Evolutionary conservation across 2,113 vertebrate genomes (phyloP).

Genomic region (Cavia porcellus): DNA sequence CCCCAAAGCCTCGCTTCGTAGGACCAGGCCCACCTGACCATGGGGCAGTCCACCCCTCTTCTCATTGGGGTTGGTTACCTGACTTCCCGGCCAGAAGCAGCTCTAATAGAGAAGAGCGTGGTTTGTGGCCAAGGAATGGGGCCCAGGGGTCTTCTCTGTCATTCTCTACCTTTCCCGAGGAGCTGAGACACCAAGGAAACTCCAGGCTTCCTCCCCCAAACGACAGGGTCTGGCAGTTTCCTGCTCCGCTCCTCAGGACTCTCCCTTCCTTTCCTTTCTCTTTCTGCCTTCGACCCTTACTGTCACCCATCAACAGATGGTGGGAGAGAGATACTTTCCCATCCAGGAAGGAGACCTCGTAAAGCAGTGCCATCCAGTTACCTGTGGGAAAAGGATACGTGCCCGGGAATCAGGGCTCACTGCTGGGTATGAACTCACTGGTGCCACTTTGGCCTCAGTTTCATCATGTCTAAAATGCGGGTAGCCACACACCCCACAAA

Average conservation of each 20-base stretch:
- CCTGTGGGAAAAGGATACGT: neutral
- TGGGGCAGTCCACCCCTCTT: neutral
- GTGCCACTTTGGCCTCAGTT: slow-evolving; percentile 20
- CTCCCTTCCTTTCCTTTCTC: neutral
- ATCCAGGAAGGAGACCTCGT: neutral
- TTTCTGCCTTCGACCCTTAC: neutral
- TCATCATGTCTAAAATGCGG: neutral
- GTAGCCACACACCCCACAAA: neutral
- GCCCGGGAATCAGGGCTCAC: neutral
- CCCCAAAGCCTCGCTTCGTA: neutral
- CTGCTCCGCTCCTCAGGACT: neutral
- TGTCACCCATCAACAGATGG: neutral
- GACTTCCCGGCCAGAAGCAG: neutral
- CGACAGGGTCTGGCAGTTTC: neutral
- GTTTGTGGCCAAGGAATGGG: neutral
- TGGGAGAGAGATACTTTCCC: neutral
- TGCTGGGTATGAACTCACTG: neutral
- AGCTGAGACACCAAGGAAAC: neutral
- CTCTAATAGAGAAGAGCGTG: neutral
- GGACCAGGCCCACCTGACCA: neutral
- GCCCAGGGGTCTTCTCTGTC: neutral
- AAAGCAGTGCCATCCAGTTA: neutral
- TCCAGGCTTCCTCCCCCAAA: neutral
- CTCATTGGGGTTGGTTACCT: neutral
- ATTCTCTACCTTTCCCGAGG: neutral